phyloP scores from a whole-genome alignment of 1,140 invertebrate species.

The Zaprionus lachaisei region DNA sequence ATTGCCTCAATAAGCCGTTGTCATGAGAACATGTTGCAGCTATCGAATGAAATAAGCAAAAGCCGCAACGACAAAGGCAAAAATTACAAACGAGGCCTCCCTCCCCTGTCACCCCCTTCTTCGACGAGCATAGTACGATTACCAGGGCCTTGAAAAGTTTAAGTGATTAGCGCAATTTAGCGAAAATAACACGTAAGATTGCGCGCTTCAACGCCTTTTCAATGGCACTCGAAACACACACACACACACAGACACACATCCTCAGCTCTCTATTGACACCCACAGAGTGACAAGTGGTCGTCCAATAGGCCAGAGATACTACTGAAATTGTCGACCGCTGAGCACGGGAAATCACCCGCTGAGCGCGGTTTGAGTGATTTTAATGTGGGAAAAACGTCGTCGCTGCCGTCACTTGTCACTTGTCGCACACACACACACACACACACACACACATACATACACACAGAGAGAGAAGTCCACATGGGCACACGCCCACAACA shows the following conservation, averaged over 20 bases:
- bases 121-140: neutral
- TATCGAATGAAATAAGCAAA: conserved; percentile 54
- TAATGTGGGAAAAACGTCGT: conserved; percentile 71
- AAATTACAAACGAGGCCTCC: conserved; percentile 32
- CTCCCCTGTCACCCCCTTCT: neutral
- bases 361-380: conserved; percentile 48
- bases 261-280: conserved; percentile 13
- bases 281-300: conserved; percentile 38
- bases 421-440: neutral
- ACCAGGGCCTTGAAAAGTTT: conserved; percentile 61
- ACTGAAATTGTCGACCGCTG: conserved; percentile 35
- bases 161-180: conserved; percentile 82
- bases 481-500: conserved; percentile 64
- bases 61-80: conserved; percentile 37
- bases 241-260: conserved; percentile 8
- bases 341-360: conserved; percentile 13
- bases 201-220: conserved; percentile 70
- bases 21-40: conserved; percentile 65
- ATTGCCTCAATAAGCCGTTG: conserved; percentile 51
- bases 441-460: too few relatives aligned
- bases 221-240: conserved; percentile 62
- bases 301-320: conserved; percentile 41
- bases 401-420: conserved; percentile 62
- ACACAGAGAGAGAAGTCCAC: too few relatives aligned
- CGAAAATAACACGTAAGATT: conserved; percentile 80